These are phyloP conservation scores for Melipona quadrifasciata DNA, from an alignment of 1,140 invertebrate genomes.

Conservation along the genomic window DNA sequence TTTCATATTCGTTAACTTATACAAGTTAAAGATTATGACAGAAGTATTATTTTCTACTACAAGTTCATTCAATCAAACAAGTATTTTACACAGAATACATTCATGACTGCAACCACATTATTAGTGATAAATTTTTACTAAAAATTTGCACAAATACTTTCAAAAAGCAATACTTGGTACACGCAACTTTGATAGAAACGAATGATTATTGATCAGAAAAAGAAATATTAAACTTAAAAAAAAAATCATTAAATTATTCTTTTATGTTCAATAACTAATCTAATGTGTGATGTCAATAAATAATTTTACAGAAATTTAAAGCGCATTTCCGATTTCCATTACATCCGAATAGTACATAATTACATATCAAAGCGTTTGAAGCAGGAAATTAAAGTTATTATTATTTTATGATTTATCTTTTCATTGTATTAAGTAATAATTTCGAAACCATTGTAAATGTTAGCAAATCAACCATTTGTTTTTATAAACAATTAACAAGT, in stretches of 20 bases:
- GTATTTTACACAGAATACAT: conserved; percentile 33
- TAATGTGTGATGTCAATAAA: background rate
- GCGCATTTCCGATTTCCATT: conserved; percentile 31
- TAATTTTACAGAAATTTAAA: conserved; percentile 9
- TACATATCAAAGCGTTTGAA: conserved; percentile 3
- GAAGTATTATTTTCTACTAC: conserved; percentile 22
- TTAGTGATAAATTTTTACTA: conserved; percentile 18
- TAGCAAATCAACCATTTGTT: background rate
- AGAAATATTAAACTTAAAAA: background rate
- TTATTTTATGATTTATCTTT: background rate
- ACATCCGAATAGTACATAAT: background rate
- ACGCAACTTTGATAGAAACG: conserved; percentile 12
- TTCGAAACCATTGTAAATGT: conserved; percentile 1
- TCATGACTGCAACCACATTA: conserved; percentile 24
- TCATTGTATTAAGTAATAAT: background rate
- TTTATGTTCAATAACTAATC: background rate
- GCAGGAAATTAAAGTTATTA: conserved; percentile 19
- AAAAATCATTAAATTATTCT: background rate
- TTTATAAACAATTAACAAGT: background rate
- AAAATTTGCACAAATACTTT: conserved; percentile 18
- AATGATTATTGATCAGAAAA: background rate
- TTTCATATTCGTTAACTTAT: conserved; percentile 35
- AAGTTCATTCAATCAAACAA: conserved; percentile 43
- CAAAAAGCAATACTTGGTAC: conserved; percentile 36
- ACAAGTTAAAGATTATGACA: conserved; percentile 22